These are phyloP conservation scores for Rhinolophus sinicus DNA, from an alignment of 2,113 vertebrate species.

Conservation along the genomic window DNA sequence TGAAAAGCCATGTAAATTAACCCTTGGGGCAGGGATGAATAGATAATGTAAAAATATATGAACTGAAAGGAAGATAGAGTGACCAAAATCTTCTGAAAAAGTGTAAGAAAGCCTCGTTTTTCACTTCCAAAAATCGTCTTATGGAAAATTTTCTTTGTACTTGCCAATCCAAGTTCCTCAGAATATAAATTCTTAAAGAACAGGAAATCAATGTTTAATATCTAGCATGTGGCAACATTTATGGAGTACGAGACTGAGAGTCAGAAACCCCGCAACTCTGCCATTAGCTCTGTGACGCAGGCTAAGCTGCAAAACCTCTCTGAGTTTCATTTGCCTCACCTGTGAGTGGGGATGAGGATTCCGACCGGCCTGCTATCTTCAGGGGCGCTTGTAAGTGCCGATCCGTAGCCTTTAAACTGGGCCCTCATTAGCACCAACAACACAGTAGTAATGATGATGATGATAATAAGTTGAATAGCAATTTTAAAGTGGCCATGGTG, in stretches of 20 bases:
- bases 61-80: background rate
- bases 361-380: background rate
- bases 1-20: conserved; percentile 10
- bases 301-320: background rate
- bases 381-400: rapidly evolving
- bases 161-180: background rate
- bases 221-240: background rate
- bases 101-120: background rate
- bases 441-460: background rate
- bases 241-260: background rate
- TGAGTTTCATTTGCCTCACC: background rate
- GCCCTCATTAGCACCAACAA: background rate
- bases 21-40: background rate
- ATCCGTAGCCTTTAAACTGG: background rate
- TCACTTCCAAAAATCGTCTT: background rate
- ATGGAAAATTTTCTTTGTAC: background rate
- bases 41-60: background rate
- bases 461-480: background rate
- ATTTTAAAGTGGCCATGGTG: background rate
- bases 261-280: background rate
- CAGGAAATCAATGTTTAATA: background rate
- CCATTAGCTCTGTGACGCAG: background rate
- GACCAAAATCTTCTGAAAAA: background rate
- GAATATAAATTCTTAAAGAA: background rate
- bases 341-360: rapidly evolving